A percentile compares a stretch with the other conserved stretches of the same genome.
Evolutionary conservation across 2,113 vertebrate species (phyloP).

Genomic region (Paramormyrops kingsleyae): DNA sequence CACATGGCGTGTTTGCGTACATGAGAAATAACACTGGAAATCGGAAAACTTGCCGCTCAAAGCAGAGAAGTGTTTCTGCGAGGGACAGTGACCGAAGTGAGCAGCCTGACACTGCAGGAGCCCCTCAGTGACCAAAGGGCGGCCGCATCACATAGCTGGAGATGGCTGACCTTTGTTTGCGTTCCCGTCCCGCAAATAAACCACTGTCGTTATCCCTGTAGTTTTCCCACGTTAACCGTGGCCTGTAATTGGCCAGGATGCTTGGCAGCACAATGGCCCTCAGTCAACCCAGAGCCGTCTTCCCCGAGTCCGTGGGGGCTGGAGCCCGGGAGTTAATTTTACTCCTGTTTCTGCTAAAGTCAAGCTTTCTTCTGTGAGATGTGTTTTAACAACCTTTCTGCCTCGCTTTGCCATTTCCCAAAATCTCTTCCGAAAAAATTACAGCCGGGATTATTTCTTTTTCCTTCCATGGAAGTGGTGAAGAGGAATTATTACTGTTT

Average conservation of each 20-base stretch:
- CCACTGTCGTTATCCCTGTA: not conserved
- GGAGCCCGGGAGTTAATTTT: constrained; percentile 48
- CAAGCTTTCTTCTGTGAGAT: constrained; percentile 28
- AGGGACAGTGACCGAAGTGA: not conserved
- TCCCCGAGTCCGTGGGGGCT: constrained; percentile 10
- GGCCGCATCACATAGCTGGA: not conserved
- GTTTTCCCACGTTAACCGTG: not conserved
- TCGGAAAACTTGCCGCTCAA: not conserved
- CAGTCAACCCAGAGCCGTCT: not conserved
- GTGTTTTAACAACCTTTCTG: constrained; percentile 55
- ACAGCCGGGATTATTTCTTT: constrained; percentile 47
- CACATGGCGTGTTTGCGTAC: not conserved
- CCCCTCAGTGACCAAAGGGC: not conserved
- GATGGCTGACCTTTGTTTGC: not conserved
- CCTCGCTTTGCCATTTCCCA: constrained; percentile 41
- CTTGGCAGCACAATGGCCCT: constrained; percentile 7
- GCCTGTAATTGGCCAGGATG: not conserved
- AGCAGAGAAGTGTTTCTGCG: not conserved
- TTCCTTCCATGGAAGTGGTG: constrained; percentile 48
- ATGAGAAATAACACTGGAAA: not conserved
- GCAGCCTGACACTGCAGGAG: not conserved
- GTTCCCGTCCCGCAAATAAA: not conserved
- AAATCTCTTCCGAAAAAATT: constrained; percentile 53
- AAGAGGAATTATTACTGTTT: constrained; percentile 60
- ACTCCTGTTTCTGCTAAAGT: constrained; percentile 20